Percentiles rank a stretch among this genome's conserved stretches.
phyloP scores from a whole-genome alignment of 2,888 invertebrate genomes.

The Elysia crispata region DNA sequence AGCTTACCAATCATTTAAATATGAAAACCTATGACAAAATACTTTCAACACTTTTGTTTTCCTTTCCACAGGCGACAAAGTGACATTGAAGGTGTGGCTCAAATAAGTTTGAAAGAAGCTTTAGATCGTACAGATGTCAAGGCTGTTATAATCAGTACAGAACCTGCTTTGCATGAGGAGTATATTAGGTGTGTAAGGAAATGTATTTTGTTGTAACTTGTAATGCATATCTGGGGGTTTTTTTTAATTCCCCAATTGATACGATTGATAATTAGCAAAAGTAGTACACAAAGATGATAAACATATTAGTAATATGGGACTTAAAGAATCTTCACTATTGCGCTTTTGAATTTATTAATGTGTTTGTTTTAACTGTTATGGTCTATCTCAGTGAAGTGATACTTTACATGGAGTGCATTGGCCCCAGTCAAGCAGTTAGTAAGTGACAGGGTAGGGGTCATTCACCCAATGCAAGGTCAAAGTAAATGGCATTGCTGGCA shows the following conservation, averaged over 20 bases:
- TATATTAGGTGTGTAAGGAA: conserved; percentile 56
- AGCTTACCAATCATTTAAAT: background rate
- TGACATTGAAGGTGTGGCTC: conserved; percentile 55
- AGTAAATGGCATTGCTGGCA: too few species aligned
- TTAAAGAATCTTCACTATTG: too few species aligned
- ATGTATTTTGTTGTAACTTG: background rate
- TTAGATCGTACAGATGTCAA: conserved; percentile 58
- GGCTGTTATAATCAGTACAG: conserved; percentile 62
- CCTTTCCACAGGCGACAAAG: conserved; percentile 54
- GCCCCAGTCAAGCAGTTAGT: too few species aligned
- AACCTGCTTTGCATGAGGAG: conserved; percentile 61
- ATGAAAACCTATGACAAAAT: background rate
- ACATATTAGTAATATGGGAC: too few species aligned
- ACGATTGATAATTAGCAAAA: background rate
- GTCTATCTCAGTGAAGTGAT: too few species aligned
- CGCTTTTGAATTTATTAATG: too few species aligned
- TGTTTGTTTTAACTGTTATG: too few species aligned
- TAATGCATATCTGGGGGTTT: too few species aligned
- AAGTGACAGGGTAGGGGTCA: too few species aligned
- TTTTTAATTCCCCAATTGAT: too few species aligned
- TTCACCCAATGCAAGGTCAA: too few species aligned
- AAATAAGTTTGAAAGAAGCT: conserved; percentile 61
- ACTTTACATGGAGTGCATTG: too few species aligned
- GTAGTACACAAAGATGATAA: background rate
- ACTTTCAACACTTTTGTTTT: background rate